Conservation (phyloP, 2,797 vertebrate species). For the Catamblyrhynchus diadema region DNA sequence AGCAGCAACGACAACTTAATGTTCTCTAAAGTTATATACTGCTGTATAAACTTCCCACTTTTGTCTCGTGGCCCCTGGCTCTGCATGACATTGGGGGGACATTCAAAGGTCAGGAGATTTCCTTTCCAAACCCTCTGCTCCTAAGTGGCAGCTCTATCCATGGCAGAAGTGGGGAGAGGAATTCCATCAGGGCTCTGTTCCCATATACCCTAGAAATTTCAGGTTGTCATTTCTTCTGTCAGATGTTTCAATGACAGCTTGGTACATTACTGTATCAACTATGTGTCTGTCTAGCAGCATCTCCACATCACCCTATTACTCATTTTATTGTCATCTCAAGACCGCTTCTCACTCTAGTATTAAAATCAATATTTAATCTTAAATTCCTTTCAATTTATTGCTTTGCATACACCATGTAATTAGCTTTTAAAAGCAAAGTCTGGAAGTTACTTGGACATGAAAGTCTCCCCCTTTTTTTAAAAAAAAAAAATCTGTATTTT, state of each 20-base stretch:
- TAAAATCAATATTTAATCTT: not conserved
- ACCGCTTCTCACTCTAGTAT: not conserved
- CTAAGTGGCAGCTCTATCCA: not conserved
- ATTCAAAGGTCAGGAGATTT: slow-evolving; percentile 45
- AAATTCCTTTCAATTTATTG: not conserved
- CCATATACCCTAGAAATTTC: not conserved
- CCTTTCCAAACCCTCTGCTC: not conserved
- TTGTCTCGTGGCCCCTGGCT: slow-evolving; percentile 25
- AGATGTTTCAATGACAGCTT: not conserved
- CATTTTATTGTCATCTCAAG: not conserved
- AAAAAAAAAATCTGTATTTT: not conserved
- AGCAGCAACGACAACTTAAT: slow-evolving; percentile 63
- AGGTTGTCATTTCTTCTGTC: not conserved
- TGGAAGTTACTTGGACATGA: not conserved
- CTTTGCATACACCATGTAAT: not conserved
- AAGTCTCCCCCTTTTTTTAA: not conserved
- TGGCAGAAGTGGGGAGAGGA: not conserved
- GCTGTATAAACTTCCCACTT: slow-evolving; percentile 59
- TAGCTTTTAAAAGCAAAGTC: not conserved
- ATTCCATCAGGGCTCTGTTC: not conserved
- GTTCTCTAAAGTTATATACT: slow-evolving; percentile 56
- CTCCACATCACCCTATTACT: not conserved
- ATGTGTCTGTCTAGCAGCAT: not conserved
- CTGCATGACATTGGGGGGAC: slow-evolving; percentile 36
- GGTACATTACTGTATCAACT: not conserved